Evolutionary conservation across 2,113 vertebrate genomes (phyloP), one percentile per base, ranked within the genome.

Genomic region (Sorex fumeus): DNA sequence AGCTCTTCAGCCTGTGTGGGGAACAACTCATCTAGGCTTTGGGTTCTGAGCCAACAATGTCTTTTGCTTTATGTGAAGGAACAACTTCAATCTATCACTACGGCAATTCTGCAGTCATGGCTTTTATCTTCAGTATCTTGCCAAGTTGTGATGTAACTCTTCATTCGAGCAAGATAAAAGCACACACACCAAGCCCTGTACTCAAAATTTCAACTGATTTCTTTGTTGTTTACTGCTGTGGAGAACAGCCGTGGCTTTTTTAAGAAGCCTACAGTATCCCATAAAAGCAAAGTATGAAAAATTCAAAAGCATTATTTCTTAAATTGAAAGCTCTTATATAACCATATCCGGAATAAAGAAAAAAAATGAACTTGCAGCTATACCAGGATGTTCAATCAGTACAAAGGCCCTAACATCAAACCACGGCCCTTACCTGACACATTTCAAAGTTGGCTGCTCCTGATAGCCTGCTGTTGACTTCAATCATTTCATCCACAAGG

Each of bases 291-390:
- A 95, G 76, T 40, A 93, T 16, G 71, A 70, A 71, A 79, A 84
- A 93, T 93, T 85, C 81, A 62, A 94, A 92, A 88, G 84, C 79
- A 88, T 82, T 85, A 32, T 87, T 87, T 90, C 40, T 93, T 60
- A 70, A 77, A 90, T 79, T 84, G 94, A 93, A 95, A 84, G 84
- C 80, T 94, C 87, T 95, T 94, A 94, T 81, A 87, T 91, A 94
- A 94, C 67, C 53, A 36, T 34, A 83, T 80, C 89, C 45, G 62
- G 77, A 50, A 91, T 40, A 88, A 90, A 83, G 91, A 6, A 86
- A 72, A 86, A 72, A 82, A 88, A 91, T 87, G 69, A 90, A 91
- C 43, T 79, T 67, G 77, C 0, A 75, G n/a, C 28, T 60, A 60
- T 87, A 91, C 36, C 64, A 72, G 57, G 34, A 66, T 19, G 5